Base-by-base conservation (phyloP, 2,113 vertebrate species). In the Spea bombifrons region DNA sequence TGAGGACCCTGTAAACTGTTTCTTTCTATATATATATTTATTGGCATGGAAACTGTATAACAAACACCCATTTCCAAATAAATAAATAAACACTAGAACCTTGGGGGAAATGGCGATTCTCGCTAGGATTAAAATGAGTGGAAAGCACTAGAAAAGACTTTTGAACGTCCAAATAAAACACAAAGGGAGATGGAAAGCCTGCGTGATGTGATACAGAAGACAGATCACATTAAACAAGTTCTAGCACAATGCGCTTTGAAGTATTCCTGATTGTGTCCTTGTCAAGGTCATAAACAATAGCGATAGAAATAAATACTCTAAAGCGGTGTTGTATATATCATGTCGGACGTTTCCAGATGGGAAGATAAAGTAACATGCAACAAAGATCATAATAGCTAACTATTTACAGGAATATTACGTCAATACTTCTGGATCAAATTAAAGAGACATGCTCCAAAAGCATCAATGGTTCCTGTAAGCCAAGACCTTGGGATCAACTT, bases 41-140 rank as follows among this genome's bases (percentile, higher is more conserved):
- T 73, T 66, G 69, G 49, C 76, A 79, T 73, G 70, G 76, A 73
- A 66, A 79, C 70, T 4, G 4, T 17, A 49, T 78, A 71, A 72
- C 68, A 78, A 72, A 52, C 63, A 47, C 17, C 15, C n/a, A 73
- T 8, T 12, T 50, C 64, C 12, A 64, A 71, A 55, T 57, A 79
- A 55, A 79, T 50, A 66, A 79, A 73, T n/a, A 16, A 78, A 30
- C 65, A 13, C n/a, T 59, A 5, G 48, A 49, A 72, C 17, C 57
- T 72, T 45, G 17, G 71, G 43, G 71, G 45, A 68, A 57, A 68
- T 46, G 66, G 59, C 5, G 3, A 10, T 57, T 63, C 55, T 77
- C 66, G 6, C 53, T 49, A 55, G 46, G 46, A 70, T 63, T 61
- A 55, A 13, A 8, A 64, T 8, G 9, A 57, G 75, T 43, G 75